Evolutionary conservation across 1,140 invertebrate species (phyloP), one percentile per base, ranked within the genome.

Genomic region (Leptoteleia sp.): DNA sequence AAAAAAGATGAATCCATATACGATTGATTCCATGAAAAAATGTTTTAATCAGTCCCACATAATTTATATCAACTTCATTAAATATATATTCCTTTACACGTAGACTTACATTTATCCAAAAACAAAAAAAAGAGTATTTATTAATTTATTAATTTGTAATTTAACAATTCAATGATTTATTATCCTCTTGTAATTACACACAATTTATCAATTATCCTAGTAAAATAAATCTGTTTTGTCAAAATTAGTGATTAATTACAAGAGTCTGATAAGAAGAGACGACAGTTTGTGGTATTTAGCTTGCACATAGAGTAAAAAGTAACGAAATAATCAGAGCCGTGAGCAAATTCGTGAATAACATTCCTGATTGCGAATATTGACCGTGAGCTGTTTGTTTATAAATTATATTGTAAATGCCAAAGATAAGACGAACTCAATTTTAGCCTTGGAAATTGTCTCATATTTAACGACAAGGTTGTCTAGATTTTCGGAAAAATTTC

Each of bases 341-440:
- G 29, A 40, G 5, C 2, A 22, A 22, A 22, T 57, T 65, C 57
- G 45, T 19, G 59, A 50, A 17, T 38, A 55, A 76, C 55, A 70
- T 76, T 76, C 50, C 65, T 54, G 13, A 64, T 47, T 40, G 55
- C 65, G 64, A 76, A 64, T 75, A 76, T 75, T 79, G 54, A 72
- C 48, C 57, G 48, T 62, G 19, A 48, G 15, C 70, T 79, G 65
- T 64, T 75, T 71, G 71, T 59, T 75, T 67, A 75, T 67, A 73
- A 73, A 77, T 75, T 59, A 77, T 59, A 81, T 79, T 79, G 79
- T 84, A 82, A 77, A 65, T 83, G 81, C 81, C 81, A 85, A 84
- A 85, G 81, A 83, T 84, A 83, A 80, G 73, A 72, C 77, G 73
- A 82, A 61, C 82, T 84, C 71, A 76, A 76, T 84, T 82, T 80